Conservation (phyloP, 2,797 vertebrate species). For the Lacerta viridis region DNA sequence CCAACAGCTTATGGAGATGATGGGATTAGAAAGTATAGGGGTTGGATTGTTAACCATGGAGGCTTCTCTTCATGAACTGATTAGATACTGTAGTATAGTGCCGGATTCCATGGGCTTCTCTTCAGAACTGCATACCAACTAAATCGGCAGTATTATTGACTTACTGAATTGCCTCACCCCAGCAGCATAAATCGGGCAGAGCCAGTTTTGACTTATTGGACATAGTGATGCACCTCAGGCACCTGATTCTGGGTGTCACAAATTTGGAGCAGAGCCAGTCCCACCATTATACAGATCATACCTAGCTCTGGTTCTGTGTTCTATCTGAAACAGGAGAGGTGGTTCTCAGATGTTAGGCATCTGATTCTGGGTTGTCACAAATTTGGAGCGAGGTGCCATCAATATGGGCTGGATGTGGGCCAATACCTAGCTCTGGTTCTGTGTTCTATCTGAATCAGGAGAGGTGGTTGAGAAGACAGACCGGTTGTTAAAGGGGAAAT, state of each 20-base stretch:
- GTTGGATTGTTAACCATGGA: no score
- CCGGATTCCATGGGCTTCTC: conserved; percentile 26
- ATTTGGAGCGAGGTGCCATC: no score
- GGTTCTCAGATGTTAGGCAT: no score
- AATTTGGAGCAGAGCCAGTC: not conserved
- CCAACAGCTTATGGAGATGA: not conserved
- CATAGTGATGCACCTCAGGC: not conserved
- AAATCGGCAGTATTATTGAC: not conserved
- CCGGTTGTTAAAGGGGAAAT: not conserved
- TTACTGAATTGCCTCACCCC: no score
- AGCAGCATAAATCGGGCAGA: not conserved
- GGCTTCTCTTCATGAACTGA: no score
- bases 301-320: no score
- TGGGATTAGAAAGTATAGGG: not conserved
- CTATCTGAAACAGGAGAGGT: not conserved
- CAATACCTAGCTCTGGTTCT: no score
- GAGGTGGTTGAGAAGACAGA: no score
- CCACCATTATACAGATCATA: no score
- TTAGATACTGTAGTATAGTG: no score
- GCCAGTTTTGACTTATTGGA: not conserved
- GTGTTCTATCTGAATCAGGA: not conserved
- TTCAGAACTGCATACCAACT: not conserved
- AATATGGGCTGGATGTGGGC: no score
- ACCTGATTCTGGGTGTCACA: not conserved
- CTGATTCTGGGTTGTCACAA: no score